A percentile compares a stretch with the other conserved stretches of the same genome.
phyloP scores from a whole-genome alignment of 2,113 vertebrate genomes.

The Neodon shergylaensis region DNA sequence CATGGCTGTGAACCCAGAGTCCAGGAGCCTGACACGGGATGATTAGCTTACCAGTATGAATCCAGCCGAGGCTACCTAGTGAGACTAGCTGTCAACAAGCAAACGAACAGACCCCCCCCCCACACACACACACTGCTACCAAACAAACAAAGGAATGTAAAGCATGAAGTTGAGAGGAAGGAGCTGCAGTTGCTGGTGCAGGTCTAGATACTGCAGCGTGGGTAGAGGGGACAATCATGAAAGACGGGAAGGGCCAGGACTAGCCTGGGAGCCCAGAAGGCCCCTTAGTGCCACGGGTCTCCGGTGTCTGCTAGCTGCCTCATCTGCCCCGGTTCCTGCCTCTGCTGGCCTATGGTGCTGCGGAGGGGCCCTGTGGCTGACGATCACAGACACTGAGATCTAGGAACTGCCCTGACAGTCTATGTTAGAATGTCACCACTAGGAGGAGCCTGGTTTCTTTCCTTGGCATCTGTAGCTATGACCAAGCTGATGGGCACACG shows the following conservation, averaged over 20 bases:
- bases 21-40: not conserved
- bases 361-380: not conserved
- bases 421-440: not conserved
- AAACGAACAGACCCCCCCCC: not conserved
- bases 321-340: not conserved
- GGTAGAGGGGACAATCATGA: not conserved
- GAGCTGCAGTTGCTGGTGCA: not conserved
- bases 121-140: no score
- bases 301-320: not conserved
- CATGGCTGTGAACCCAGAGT: not conserved
- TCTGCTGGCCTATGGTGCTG: no score
- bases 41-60: not conserved
- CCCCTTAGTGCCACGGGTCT: not conserved
- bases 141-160: not conserved
- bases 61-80: not conserved
- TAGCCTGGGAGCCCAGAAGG: not conserved
- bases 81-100: not conserved
- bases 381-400: not conserved
- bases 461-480: accelerated
- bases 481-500: not conserved
- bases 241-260: not conserved
- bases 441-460: not conserved
- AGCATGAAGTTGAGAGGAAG: not conserved
- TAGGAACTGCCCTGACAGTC: not conserved
- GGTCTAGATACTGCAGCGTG: not conserved